These are phyloP conservation scores for Galerucella pusilla DNA, from an alignment of 2,888 invertebrate genomes.

Conservation along the genomic window DNA sequence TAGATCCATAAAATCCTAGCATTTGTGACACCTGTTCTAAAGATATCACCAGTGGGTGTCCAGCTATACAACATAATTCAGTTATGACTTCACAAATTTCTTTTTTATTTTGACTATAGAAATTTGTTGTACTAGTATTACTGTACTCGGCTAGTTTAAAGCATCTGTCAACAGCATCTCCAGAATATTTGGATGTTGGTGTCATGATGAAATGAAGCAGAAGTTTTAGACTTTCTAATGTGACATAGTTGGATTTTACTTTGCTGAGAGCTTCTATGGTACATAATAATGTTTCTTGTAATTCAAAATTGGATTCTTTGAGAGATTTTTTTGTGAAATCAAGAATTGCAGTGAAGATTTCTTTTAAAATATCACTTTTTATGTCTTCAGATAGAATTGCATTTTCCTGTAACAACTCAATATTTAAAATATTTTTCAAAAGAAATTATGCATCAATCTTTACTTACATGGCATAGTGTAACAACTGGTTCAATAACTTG, in stretches of 20 bases:
- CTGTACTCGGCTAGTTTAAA: conserved; percentile 70
- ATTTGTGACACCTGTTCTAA: conserved; percentile 73
- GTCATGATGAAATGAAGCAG: conserved; percentile 73
- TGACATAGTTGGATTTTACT: conserved; percentile 39
- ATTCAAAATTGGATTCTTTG: conserved; percentile 66
- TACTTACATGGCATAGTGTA: conserved; percentile 54
- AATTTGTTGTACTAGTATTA: conserved; percentile 66
- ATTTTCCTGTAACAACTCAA: conserved; percentile 43
- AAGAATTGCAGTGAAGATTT: conserved; percentile 65
- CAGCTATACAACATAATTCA: conserved; percentile 69
- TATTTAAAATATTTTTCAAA: conserved; percentile 8
- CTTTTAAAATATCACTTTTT: conserved; percentile 64
- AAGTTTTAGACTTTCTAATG: conserved; percentile 64
- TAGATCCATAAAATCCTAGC: conserved; percentile 70
- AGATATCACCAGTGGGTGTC: conserved; percentile 70
- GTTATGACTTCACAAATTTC: conserved; percentile 70
- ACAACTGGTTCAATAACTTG: conserved; percentile 58
- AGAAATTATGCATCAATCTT: too few relatives aligned
- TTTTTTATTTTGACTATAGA: conserved; percentile 73
- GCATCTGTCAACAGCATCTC: conserved; percentile 70
- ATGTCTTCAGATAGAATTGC: conserved; percentile 52
- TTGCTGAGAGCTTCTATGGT: conserved; percentile 68
- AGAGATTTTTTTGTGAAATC: conserved; percentile 67
- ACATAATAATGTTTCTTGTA: conserved; percentile 69
- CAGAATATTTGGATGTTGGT: conserved; percentile 69